Conservation (phyloP, 2,888 invertebrate species). For the Polydrusus pterygomalis region DNA sequence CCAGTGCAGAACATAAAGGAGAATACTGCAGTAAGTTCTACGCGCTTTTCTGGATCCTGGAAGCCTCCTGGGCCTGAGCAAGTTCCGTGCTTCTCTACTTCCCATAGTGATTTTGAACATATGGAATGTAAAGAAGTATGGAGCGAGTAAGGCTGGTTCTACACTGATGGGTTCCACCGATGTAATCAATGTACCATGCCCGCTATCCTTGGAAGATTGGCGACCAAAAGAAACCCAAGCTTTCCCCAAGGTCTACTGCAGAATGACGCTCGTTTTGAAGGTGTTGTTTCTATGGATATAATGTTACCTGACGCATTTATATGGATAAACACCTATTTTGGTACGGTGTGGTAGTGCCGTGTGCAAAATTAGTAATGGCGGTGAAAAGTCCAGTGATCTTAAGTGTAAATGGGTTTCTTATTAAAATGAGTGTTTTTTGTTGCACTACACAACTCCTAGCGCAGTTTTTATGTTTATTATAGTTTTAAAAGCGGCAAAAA, state of each 20-base stretch:
- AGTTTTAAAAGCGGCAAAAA: too few species aligned
- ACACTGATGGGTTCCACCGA: slow-evolving; percentile 7
- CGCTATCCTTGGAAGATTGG: too few species aligned
- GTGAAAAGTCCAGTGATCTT: not conserved
- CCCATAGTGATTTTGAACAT: slow-evolving; percentile 89
- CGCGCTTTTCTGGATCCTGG: not conserved
- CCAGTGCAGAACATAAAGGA: not conserved
- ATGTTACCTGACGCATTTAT: slow-evolving; percentile 35
- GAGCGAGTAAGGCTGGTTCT: slow-evolving; percentile 75
- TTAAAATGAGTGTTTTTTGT: not conserved
- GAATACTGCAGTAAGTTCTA: not conserved
- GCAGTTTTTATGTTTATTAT: too few species aligned
- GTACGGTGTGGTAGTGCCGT: slow-evolving; percentile 48
- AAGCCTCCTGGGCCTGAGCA: slow-evolving; percentile 54
- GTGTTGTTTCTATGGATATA: slow-evolving; percentile 29
- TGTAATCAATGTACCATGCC: not conserved
- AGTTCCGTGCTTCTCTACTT: slow-evolving; percentile 98
- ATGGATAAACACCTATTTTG: slow-evolving; percentile 50
- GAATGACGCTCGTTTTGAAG: not conserved
- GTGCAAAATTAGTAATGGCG: slow-evolving; percentile 47
- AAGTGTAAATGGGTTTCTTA: not conserved
- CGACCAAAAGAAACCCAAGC: not conserved
- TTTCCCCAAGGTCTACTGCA: not conserved
- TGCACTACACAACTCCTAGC: not conserved
- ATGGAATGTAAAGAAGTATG: slow-evolving; percentile 99